Conservation (phyloP, 2,797 vertebrate species). For the Sciurus vulgaris region DNA sequence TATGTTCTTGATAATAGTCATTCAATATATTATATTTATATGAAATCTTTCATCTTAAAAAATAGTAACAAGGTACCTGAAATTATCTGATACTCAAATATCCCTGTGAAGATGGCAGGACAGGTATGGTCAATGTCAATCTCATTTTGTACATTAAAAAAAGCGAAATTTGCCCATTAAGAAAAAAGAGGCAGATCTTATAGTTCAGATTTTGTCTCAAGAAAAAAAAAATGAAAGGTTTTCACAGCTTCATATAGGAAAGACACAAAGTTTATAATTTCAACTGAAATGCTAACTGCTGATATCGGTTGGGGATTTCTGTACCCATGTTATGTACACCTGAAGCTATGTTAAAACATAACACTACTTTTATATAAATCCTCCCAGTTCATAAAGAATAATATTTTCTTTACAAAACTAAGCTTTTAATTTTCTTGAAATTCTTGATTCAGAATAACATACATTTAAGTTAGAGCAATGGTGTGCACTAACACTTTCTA, state of each 20-base stretch:
- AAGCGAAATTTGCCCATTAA: background rate
- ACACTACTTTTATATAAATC: background rate
- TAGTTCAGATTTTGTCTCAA: background rate
- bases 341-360: background rate
- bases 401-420: background rate
- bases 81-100: background rate
- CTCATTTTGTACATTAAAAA: too few relatives aligned
- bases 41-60: too few relatives aligned
- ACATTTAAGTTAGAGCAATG: too few relatives aligned
- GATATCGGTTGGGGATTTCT: background rate
- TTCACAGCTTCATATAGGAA: slow-evolving; percentile 12
- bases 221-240: background rate
- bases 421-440: background rate
- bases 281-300: background rate
- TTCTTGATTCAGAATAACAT: too few relatives aligned
- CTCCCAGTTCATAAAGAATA: background rate
- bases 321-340: background rate
- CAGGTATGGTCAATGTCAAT: background rate
- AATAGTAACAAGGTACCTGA: too few relatives aligned
- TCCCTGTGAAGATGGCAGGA: background rate
- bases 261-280: background rate
- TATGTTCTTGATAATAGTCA: too few relatives aligned
- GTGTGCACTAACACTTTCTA: too few relatives aligned
- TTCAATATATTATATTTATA: too few relatives aligned
- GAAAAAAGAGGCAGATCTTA: background rate